Evolutionary conservation across 2,888 invertebrate genomes (phyloP).

Genomic region (Aleiodes testaceus): DNA sequence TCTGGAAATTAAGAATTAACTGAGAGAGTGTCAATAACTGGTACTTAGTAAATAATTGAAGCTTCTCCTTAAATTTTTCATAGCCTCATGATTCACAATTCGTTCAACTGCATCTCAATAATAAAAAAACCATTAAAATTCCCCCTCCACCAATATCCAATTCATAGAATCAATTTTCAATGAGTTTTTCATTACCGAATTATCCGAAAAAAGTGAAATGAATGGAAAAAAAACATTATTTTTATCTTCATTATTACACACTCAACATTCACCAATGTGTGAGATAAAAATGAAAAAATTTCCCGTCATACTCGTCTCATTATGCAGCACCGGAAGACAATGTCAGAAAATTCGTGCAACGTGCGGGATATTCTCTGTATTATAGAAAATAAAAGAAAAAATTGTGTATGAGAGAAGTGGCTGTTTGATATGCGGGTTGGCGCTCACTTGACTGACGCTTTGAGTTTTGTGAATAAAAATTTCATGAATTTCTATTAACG

Average conservation of each 20-base stretch:
- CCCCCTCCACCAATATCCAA: not conserved
- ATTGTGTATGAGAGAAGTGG: conserved; percentile 35
- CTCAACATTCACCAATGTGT: not conserved
- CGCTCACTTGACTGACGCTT: conserved; percentile 71
- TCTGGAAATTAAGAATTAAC: too few species aligned
- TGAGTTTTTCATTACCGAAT: too few species aligned
- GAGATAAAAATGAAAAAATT: conserved; percentile 28
- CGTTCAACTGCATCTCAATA: too few species aligned
- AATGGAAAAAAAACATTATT: too few species aligned
- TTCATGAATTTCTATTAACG: conserved; percentile 73
- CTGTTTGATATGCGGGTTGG: conserved; percentile 70
- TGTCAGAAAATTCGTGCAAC: not conserved
- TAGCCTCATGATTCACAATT: too few species aligned
- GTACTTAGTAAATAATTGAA: too few species aligned
- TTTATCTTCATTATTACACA: not conserved
- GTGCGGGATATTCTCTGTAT: not conserved
- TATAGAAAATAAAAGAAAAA: conserved; percentile 15
- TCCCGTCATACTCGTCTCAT: conserved; percentile 35
- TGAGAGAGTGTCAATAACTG: too few species aligned
- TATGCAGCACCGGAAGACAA: conserved; percentile 10
- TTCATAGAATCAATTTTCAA: not conserved
- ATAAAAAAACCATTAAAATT: too few species aligned
- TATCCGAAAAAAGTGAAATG: too few species aligned
- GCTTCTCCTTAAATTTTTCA: too few species aligned
- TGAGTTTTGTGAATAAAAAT: conserved; percentile 71